Percentiles rank a stretch among this genome's conserved stretches.
These are phyloP conservation scores for Melangyna quadrimaculata DNA, from an alignment of 2,888 invertebrate species.

Conservation along the genomic window DNA sequence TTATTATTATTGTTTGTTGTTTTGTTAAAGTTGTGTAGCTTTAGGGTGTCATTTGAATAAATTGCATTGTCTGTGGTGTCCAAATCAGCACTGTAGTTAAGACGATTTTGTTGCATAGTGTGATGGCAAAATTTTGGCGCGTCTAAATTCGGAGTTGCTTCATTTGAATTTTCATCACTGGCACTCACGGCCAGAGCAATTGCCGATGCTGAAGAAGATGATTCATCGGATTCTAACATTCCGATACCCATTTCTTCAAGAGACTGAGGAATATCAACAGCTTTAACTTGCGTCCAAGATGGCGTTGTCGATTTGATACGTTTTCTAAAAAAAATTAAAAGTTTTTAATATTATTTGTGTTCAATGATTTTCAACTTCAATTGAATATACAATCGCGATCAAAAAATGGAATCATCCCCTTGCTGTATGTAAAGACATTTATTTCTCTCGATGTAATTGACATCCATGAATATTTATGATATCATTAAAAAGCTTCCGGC, in stretches of 20 bases:
- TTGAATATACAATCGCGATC: too few relatives aligned
- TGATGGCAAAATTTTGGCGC: constrained; percentile 76
- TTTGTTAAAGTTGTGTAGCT: constrained; percentile 41
- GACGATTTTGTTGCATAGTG: constrained; percentile 71
- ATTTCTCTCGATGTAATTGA: too few relatives aligned
- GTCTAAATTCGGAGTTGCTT: constrained; percentile 77
- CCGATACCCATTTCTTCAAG: constrained; percentile 84
- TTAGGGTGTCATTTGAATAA: constrained; percentile 77
- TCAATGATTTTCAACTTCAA: too few relatives aligned
- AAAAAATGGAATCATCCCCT: too few relatives aligned
- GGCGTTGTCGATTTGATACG: constrained; percentile 75
- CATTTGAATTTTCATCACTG: constrained; percentile 79
- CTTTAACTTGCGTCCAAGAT: constrained; percentile 74
- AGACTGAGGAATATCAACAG: constrained; percentile 61
- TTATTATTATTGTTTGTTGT: constrained; percentile 23
- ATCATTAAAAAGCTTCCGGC: too few relatives aligned
- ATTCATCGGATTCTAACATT: constrained; percentile 83
- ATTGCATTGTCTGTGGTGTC: constrained; percentile 73
- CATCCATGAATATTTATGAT: too few relatives aligned
- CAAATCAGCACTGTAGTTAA: constrained; percentile 74
- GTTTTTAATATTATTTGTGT: too few relatives aligned
- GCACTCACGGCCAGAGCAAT: constrained; percentile 76
- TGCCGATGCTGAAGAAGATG: constrained; percentile 78
- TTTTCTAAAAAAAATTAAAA: constrained; percentile 75
- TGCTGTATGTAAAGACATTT: too few relatives aligned